Conservation (phyloP, 1,140 invertebrate genomes). For the Acromyrmex heyeri region DNA sequence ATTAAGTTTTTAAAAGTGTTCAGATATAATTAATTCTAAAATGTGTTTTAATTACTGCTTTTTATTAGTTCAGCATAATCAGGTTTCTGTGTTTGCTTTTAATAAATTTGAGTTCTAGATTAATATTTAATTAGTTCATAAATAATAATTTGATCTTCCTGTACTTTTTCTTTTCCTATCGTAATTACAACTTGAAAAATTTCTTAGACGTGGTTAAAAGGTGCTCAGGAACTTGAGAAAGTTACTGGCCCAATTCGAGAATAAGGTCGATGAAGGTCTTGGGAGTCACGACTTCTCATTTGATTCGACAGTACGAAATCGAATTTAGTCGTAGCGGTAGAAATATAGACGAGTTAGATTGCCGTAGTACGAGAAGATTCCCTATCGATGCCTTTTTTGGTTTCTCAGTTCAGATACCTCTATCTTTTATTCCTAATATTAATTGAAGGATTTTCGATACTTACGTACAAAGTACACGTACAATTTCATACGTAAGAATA, state of each 20-base stretch:
- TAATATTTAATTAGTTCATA: constrained; percentile 29
- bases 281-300: constrained; percentile 61
- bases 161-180: not conserved
- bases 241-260: constrained; percentile 53
- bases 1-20: not conserved
- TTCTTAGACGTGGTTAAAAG: constrained; percentile 46
- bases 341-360: constrained; percentile 37
- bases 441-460: not conserved
- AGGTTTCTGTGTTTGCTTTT: not conserved
- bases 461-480: not conserved
- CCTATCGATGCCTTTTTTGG: not conserved
- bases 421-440: constrained; percentile 39
- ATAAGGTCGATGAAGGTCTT: constrained; percentile 56
- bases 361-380: constrained; percentile 46
- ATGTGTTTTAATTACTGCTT: constrained; percentile 2
- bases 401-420: not conserved
- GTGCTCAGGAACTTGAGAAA: constrained; percentile 44
- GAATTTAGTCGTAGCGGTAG: constrained; percentile 31
- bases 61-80: not conserved
- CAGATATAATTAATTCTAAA: constrained; percentile 4
- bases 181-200: constrained; percentile 51
- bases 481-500: not conserved
- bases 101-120: not conserved
- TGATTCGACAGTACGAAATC: constrained; percentile 59
- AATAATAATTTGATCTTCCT: constrained; percentile 29